These are phyloP conservation scores for Acanthosepion lycidas DNA, from an alignment of 2,888 invertebrate genomes.

Conservation along the genomic window DNA sequence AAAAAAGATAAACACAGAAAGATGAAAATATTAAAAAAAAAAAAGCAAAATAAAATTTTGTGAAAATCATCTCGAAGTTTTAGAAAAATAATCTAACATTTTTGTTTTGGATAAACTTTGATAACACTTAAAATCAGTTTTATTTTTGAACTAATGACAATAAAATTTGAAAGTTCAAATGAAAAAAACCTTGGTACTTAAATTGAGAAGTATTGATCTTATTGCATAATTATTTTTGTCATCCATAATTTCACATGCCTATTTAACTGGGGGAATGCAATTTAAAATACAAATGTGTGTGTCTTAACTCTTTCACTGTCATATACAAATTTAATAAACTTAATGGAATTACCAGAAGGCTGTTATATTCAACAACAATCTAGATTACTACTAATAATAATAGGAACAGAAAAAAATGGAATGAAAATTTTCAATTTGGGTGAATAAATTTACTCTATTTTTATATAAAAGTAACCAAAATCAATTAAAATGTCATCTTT, in stretches of 20 bases:
- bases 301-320: neutral
- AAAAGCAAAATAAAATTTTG: too few relatives aligned
- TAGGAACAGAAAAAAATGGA: neutral
- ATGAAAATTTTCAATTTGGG: neutral
- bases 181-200: neutral
- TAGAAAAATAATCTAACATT: too few relatives aligned
- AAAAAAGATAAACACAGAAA: too few relatives aligned
- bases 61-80: too few relatives aligned
- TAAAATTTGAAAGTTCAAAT: neutral
- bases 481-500: neutral
- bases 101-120: neutral
- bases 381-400: neutral
- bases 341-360: neutral
- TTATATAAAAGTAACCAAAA: neutral
- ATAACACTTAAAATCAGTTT: neutral
- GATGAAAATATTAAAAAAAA: too few relatives aligned
- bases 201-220: neutral
- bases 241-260: neutral
- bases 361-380: neutral
- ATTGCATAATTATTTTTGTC: neutral
- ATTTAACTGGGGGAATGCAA: neutral
- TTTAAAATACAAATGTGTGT: neutral
- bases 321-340: neutral
- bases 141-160: neutral
- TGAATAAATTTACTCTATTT: neutral